Base-by-base conservation (phyloP, 2,888 invertebrate genomes). In the Allolobophora icterica region DNA sequence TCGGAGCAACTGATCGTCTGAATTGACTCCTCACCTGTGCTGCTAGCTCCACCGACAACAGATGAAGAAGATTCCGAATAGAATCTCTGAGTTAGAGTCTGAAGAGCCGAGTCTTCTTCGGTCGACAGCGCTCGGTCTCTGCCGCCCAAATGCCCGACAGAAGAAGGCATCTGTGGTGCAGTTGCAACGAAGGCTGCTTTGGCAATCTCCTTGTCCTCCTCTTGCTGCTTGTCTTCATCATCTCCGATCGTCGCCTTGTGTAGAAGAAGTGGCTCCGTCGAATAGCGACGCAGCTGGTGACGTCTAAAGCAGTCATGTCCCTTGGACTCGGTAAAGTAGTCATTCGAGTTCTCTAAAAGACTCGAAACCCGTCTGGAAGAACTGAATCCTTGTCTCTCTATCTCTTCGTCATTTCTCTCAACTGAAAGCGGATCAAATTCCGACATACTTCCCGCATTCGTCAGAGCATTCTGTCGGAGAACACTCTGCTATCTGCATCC, bases 261-360 rank as follows among this genome's bases (percentile, higher is more conserved):
- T 6, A 71, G 71, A 17, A 71, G 71, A 30, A 71, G n/a, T 30
- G 71, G 71, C 11, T 71, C 71, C n/a, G 71, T 71, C 8, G 71
- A n/a, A 17, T 71, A 71, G n/a, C 71, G 71, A 71, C 71, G 71
- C n/a, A 71, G 71, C n/a, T 71, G 30, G 17, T n/a, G 71, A n/a
- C n/a, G 71, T 17, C 15, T 71, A n/a, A 71, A 13, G 71, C 11
- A 30, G 30, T 71, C 71, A 8, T 8, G 71, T n/a, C 71, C 71
- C 11, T n/a, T 71, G 0, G 71, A 71, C 30, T 71, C 71, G 8
- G 71, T n/a, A n/a, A 71, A 71, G 71, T n/a, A 71, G 30, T 71
- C 71, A 71, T 71, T 71, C 71, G n/a, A n/a, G n/a, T 71, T n/a
- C 71, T n/a, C 71, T 71, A 71, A n/a, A 71, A 71, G 71, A 71